Percentiles rank a stretch among this genome's conserved stretches.
phyloP scores from a whole-genome alignment of 2,113 vertebrate species.

The Boleophthalmus pectinirostris region DNA sequence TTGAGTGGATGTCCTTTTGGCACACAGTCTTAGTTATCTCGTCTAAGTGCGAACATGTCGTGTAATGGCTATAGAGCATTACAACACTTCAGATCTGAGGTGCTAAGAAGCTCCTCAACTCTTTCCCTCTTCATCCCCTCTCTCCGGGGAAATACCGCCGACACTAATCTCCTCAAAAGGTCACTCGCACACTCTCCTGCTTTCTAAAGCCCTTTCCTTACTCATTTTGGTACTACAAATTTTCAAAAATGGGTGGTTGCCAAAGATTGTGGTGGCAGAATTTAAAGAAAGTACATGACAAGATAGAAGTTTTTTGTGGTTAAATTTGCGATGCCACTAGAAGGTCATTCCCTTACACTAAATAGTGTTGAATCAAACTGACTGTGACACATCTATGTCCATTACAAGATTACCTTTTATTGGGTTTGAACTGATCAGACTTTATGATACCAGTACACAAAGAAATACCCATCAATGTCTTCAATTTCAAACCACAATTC shows the following conservation, averaged over 20 bases:
- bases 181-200: conserved; percentile 36
- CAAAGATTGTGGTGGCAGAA: not conserved
- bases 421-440: not conserved
- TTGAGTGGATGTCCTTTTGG: conserved; percentile 6
- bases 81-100: conserved; percentile 38
- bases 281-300: not conserved
- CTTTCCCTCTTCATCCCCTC: conserved; percentile 27
- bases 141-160: conserved; percentile 52
- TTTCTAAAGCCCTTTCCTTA: conserved; percentile 16
- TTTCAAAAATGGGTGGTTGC: not conserved
- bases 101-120: conserved; percentile 43
- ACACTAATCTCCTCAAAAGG: conserved; percentile 50
- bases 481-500: not conserved
- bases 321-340: not conserved
- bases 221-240: not conserved
- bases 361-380: not conserved
- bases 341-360: no score
- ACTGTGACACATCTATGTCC: not conserved
- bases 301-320: not conserved
- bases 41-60: conserved; percentile 18
- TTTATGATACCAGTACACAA: no score
- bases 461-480: no score
- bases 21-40: conserved; percentile 21
- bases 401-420: not conserved
- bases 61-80: conserved; percentile 22